Conservation (phyloP, 2,113 vertebrate species). For the Pteropus alecto region DNA sequence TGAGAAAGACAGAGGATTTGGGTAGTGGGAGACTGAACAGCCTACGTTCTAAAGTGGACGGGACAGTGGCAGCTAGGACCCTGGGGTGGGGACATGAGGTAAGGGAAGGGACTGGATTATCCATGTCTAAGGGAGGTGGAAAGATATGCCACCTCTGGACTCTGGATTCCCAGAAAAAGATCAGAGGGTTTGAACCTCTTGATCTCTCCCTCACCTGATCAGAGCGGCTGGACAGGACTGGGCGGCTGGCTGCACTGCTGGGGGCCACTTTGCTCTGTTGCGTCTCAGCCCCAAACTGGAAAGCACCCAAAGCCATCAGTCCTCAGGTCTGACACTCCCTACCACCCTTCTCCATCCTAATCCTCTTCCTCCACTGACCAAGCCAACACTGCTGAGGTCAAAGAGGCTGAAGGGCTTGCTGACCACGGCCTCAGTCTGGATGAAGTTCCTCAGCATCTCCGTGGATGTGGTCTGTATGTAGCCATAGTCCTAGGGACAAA, state of each 20-base stretch:
- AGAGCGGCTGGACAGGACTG: conserved; percentile 84
- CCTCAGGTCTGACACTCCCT: background rate
- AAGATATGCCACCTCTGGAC: background rate
- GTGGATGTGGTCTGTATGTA: conserved; percentile 91
- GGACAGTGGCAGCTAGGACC: background rate
- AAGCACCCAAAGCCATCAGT: background rate
- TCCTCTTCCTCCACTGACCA: conserved; percentile 83
- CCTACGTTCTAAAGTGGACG: background rate
- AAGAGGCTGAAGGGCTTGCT: conserved; percentile 91
- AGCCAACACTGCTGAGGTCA: conserved; percentile 90
- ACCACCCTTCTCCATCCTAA: background rate
- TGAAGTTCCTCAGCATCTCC: conserved; percentile 92
- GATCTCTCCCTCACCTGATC: conserved; percentile 84
- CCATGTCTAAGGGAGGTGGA: background rate
- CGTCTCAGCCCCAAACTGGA: conserved; percentile 93
- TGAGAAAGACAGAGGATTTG: conserved; percentile 62
- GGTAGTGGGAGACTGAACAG: background rate
- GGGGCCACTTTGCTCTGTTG: conserved; percentile 93
- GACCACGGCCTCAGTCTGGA: conserved; percentile 89
- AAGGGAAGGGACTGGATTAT: background rate
- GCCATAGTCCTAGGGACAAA: conserved; percentile 86
- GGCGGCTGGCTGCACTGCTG: conserved; percentile 88
- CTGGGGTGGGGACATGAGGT: background rate
- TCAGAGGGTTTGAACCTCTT: background rate
- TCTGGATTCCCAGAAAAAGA: background rate